Base-by-base conservation (phyloP, 2,888 invertebrate genomes). In the Drepanosiphum platanoidis region DNA sequence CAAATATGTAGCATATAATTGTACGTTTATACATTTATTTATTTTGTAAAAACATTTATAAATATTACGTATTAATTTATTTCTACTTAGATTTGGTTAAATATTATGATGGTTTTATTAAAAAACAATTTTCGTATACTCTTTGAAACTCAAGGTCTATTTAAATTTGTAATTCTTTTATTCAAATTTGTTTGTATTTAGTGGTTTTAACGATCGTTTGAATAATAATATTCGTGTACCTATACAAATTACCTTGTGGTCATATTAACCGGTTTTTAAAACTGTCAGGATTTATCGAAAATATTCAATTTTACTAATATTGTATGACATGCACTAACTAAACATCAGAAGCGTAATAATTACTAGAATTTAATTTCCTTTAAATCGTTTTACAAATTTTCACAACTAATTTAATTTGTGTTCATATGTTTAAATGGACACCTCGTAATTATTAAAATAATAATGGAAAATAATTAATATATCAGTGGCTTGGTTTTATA, bases 251-350 rank as follows among this genome's bases (percentile, higher is more conserved):
- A 22, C 70, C 27, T 58, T 5, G 80, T 81, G 13, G 80, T 27
- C 13, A 32, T 36, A 71, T 27, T 71, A 81, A 81, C 80, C 39
- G 70, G 80, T 81, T 81, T 80, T 79, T 27, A 27, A 81, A 70
- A 58, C 52, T 71, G 70, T 81, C 39, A 39, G 7, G 52, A 81
- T 71, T 70, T 58, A 71, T 81, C 3, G 52, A 81, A 71, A 70
- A 39, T 81, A 71, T 81, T 80, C 68, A 80, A 80, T 70, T 58
- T 70, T 80, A 70, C 34, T 71, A 71, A 81, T 58, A 70, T 81
- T 71, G 9, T 58, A 70, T 71, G 70, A 64, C 64, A 78, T 22
- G 34, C 15, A 72, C 71, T 22, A 39, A n/a, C 3, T 1, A 52
- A 15, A 34, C 52, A 52, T 80, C 11, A 52, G 71, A 36, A 70